These are phyloP conservation scores for Drosophila bipectinata DNA, from an alignment of 1,140 invertebrate genomes.

Conservation along the genomic window DNA sequence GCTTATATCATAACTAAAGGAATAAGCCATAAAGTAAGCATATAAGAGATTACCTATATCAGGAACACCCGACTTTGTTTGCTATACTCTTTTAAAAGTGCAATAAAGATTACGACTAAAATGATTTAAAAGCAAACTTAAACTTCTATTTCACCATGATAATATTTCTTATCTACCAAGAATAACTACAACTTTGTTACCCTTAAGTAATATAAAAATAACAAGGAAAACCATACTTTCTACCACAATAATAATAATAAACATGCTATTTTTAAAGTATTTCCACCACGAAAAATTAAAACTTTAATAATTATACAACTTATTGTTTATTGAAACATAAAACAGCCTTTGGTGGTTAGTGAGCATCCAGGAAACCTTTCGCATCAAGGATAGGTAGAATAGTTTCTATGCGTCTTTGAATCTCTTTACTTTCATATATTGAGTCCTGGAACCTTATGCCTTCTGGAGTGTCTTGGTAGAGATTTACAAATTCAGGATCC, in stretches of 20 bases:
- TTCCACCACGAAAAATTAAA: too few relatives aligned
- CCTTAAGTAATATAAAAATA: too few relatives aligned
- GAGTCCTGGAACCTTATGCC: constrained; percentile 50
- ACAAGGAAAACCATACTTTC: too few relatives aligned
- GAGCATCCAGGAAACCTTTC: constrained; percentile 59
- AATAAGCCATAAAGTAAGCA: neutral
- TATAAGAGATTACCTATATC: neutral
- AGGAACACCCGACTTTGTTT: neutral
- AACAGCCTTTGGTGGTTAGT: constrained; percentile 14
- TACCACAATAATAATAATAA: too few relatives aligned
- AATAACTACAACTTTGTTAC: too few relatives aligned
- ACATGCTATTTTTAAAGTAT: too few relatives aligned
- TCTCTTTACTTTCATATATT: constrained; percentile 36
- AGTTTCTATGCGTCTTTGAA: constrained; percentile 32
- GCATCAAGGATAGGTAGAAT: constrained; percentile 56
- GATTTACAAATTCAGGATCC: constrained; percentile 40
- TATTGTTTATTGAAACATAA: neutral
- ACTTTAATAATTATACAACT: too few relatives aligned
- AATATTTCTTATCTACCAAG: too few relatives aligned
- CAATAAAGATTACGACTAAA: neutral
- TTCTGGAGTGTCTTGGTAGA: constrained; percentile 45
- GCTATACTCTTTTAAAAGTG: neutral
- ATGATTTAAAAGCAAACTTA: neutral
- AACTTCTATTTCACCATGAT: too few relatives aligned
- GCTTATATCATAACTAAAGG: constrained; percentile 11